These are phyloP conservation scores for Asobara japonica DNA, from an alignment of 1,140 invertebrate species.

Conservation along the genomic window DNA sequence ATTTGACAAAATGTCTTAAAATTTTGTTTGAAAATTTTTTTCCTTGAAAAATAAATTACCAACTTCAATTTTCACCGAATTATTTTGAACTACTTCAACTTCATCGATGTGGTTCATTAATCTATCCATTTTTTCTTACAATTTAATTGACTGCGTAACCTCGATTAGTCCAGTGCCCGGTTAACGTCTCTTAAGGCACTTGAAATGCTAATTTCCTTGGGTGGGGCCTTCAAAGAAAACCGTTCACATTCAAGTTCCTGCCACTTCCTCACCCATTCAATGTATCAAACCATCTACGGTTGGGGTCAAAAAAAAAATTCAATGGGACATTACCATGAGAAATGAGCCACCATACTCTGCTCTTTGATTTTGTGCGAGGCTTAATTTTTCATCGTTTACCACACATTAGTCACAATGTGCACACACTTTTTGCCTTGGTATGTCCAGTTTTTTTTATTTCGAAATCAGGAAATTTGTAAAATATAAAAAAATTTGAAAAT, in stretches of 20 bases:
- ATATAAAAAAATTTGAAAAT: no score
- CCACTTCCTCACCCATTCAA: conserved; percentile 41
- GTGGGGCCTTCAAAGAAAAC: conserved; percentile 43
- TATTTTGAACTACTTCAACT: no score
- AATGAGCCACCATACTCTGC: neutral
- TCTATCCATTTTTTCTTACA: neutral
- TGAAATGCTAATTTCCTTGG: conserved; percentile 54
- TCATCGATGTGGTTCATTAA: no score
- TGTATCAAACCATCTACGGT: conserved; percentile 29
- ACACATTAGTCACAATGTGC: neutral
- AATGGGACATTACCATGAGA: conserved; percentile 7
- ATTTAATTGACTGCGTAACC: conserved; percentile 19
- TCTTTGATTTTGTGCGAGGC: neutral
- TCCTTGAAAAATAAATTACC: no score
- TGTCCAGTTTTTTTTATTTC: neutral
- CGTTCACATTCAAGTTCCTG: conserved; percentile 42
- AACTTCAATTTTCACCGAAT: no score
- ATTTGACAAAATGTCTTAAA: no score
- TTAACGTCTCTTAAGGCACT: conserved; percentile 54
- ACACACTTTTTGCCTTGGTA: no score
- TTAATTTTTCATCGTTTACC: neutral
- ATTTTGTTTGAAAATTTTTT: no score
- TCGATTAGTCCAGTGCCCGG: conserved; percentile 32
- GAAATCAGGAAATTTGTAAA: no score
- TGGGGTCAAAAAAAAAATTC: neutral